Conservation (phyloP, 2,888 invertebrate species). For the Aporophyla nigra region DNA sequence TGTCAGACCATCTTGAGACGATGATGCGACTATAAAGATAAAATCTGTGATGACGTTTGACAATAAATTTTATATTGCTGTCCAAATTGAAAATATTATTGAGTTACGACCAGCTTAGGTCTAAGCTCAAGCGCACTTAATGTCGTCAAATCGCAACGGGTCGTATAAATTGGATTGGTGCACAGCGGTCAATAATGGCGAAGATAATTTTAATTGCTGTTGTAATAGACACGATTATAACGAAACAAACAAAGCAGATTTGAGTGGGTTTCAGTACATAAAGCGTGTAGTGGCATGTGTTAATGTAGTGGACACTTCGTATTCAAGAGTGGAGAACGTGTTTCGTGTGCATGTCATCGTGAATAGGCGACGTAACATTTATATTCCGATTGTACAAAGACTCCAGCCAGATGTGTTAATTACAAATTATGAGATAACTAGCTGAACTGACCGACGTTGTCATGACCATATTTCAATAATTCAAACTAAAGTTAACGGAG, state of each 20-base stretch:
- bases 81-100: constrained; percentile 42
- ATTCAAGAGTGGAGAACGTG: constrained; percentile 49
- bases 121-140: constrained; percentile 28
- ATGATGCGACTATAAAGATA: constrained; percentile 40
- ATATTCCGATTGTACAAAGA: constrained; percentile 50
- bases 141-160: constrained; percentile 18
- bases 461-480: too few species aligned
- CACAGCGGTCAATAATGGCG: constrained; percentile 42
- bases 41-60: constrained; percentile 41
- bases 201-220: constrained; percentile 45
- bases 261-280: constrained; percentile 37
- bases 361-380: constrained; percentile 51
- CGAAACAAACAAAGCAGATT: constrained; percentile 56
- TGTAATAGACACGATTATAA: constrained; percentile 54
- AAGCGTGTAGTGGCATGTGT: constrained; percentile 41
- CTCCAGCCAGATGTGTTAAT: constrained; percentile 40
- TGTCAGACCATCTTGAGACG: constrained; percentile 45
- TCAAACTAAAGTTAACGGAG: too few species aligned
- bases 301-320: constrained; percentile 54
- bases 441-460: too few species aligned
- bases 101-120: constrained; percentile 16
- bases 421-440: constrained; percentile 36
- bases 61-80: constrained; percentile 34
- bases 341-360: constrained; percentile 51
- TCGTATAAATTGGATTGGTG: constrained; percentile 45